Evolutionary conservation across 2,113 vertebrate species (phyloP).

Genomic region (Mesembrinibis cayennensis): DNA sequence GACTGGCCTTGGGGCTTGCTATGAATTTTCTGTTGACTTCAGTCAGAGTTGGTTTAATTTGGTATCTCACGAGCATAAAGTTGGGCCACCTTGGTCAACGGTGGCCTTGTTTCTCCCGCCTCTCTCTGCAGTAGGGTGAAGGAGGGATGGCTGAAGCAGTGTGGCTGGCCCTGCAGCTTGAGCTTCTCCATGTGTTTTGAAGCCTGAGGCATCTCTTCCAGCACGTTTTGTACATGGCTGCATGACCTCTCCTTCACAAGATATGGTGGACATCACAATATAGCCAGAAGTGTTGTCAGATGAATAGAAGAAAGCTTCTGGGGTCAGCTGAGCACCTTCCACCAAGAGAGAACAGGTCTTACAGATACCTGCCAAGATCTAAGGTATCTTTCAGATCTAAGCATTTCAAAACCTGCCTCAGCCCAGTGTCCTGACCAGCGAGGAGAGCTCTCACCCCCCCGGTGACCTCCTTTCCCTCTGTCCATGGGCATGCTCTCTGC

Average conservation of each 20-base stretch:
- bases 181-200: background rate
- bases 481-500: background rate
- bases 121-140: background rate
- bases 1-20: rapidly evolving
- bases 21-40: background rate
- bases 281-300: background rate
- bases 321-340: background rate
- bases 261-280: background rate
- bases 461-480: background rate
- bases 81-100: background rate
- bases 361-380: background rate
- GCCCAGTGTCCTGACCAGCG: background rate
- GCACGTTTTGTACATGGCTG: background rate
- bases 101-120: background rate
- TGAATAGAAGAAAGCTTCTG: background rate
- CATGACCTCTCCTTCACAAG: background rate
- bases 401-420: background rate
- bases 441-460: background rate
- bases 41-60: background rate
- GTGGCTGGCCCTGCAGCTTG: rapidly evolving
- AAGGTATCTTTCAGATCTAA: background rate
- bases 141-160: background rate
- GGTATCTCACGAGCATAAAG: background rate
- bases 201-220: background rate
- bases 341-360: background rate